Conservation (phyloP, 2,797 vertebrate genomes). For the Phrynocephalus forsythii region DNA sequence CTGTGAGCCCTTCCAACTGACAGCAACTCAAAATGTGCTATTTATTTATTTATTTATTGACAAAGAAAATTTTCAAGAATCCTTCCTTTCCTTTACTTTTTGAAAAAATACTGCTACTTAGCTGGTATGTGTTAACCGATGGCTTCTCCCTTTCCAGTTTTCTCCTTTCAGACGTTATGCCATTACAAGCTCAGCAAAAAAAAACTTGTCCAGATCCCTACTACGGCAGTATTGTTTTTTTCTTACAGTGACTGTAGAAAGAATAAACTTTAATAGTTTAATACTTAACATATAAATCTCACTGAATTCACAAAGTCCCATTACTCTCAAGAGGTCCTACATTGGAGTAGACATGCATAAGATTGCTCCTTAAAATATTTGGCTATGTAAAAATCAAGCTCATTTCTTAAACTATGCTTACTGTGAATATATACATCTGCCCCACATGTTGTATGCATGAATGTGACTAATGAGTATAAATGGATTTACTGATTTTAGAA, state of each 20-base stretch:
- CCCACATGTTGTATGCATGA: constrained; percentile 32
- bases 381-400: constrained; percentile 42
- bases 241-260: constrained; percentile 20
- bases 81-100: neutral
- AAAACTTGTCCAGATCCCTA: constrained; percentile 34
- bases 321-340: neutral
- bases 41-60: neutral
- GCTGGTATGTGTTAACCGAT: constrained; percentile 30
- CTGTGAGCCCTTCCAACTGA: constrained; percentile 48
- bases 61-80: neutral
- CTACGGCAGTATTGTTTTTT: constrained; percentile 17
- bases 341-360: neutral
- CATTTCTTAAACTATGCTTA: constrained; percentile 44
- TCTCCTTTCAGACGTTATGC: constrained; percentile 24
- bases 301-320: neutral
- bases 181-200: constrained; percentile 17
- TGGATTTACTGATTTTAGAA: neutral
- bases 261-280: neutral
- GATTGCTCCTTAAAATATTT: neutral
- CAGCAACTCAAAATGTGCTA: constrained; percentile 17
- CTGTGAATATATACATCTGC: constrained; percentile 9
- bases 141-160: neutral
- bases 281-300: neutral
- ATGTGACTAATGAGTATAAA: constrained; percentile 8
- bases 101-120: constrained; percentile 18